A percentile compares a stretch with the other conserved stretches of the same genome.
Evolutionary conservation across 2,888 invertebrate genomes (phyloP).

Genomic region (Patella ulyssiponensis): DNA sequence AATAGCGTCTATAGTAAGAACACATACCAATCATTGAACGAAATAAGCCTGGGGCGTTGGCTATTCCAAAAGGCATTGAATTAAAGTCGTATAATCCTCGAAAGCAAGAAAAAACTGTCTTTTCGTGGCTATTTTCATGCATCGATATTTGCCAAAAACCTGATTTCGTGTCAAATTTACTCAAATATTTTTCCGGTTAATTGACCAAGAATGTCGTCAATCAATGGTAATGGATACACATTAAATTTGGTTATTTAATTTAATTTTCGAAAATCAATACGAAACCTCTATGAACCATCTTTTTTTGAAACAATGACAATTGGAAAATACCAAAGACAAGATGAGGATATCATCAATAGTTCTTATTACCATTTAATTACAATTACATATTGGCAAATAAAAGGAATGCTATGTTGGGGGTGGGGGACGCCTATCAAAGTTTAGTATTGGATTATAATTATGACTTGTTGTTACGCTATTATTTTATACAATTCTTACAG

Average conservation of each 20-base stretch:
- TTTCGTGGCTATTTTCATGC: slow-evolving; percentile 31
- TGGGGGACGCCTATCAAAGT: no score
- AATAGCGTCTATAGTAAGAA: neutral
- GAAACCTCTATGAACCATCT: neutral
- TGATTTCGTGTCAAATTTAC: slow-evolving; percentile 23
- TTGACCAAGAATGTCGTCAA: neutral
- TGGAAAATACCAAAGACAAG: neutral
- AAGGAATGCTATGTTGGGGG: no score
- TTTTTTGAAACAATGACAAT: neutral
- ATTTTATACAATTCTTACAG: no score
- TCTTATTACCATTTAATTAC: no score
- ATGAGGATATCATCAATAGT: neutral
- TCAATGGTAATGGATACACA: slow-evolving; percentile 5
- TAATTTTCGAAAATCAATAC: slow-evolving; percentile 18
- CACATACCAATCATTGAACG: neutral
- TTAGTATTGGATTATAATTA: no score
- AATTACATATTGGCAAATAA: no score
- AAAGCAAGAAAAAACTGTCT: slow-evolving; percentile 33
- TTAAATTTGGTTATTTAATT: slow-evolving; percentile 28
- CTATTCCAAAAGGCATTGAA: neutral
- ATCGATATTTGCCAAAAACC: slow-evolving; percentile 38
- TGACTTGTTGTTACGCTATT: no score
- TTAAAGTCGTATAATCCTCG: slow-evolving; percentile 19
- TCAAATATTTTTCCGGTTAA: neutral
- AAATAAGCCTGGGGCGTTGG: neutral